Evolutionary conservation across 1,140 invertebrate species (phyloP), one percentile per base, ranked within the genome.

Genomic region (Liolophura sinensis): DNA sequence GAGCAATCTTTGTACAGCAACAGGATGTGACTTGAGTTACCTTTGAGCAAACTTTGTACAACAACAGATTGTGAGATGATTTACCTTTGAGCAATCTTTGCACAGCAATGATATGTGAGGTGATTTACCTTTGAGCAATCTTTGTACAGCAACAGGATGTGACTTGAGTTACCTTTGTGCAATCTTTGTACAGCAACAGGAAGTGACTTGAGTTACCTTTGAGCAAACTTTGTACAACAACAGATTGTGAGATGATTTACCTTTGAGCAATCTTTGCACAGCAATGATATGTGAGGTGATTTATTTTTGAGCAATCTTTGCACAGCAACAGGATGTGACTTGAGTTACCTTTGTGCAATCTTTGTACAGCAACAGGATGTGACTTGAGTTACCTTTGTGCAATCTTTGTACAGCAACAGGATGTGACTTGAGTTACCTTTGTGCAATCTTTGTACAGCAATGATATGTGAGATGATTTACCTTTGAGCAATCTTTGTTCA

Each of bases 51-150:
- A 27, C n/a, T 60, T 31, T 16, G 25, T 31, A 46, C 58, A 25
- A 16, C 46, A 60, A 25, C 15, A 18, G 58, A 31, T 15, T 25
- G 31, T 56, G 31, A 24, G n/a, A n/a, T n/a, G n/a, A n/a, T n/a
- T n/a, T n/a, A n/a, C n/a, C n/a, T n/a, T n/a, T 20, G 20, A 18
- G 31, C 31, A 31, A 20, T 60, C n/a, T 60, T 27, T 20, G 46
- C 15, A 31, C n/a, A 20, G 12, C 12, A 40, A 40, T 40, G 31
- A 9, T 3, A 5, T 40, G 3, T 40, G 31, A 40, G 20, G 20
- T 24, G 40, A 49, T 31, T 6, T 64, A 72, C 73, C 73, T 75
- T 68, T 68, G n/a, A 69, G 24, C 47, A 75, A 60, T 49, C 73
- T 64, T 15, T 68, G 60, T 15, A 69, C 67, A 20, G 73, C 73